Evolutionary conservation across 2,888 invertebrate species (phyloP).

Genomic region (Leptarthrus brevirostris): DNA sequence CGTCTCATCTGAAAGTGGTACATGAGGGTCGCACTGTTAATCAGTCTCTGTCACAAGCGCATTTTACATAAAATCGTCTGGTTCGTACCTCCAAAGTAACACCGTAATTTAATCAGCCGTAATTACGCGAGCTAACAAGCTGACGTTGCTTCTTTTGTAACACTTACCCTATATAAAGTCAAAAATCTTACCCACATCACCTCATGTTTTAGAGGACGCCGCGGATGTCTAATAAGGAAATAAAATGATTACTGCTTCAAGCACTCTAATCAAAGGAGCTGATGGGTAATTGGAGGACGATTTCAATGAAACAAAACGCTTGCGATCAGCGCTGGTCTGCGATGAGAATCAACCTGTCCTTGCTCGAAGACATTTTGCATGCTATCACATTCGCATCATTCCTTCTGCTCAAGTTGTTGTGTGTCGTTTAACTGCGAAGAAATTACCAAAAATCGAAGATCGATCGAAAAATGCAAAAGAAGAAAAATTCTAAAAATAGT

Average conservation of each 20-base stretch:
- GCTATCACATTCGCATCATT: slow-evolving; percentile 6
- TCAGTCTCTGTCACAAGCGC: slow-evolving; percentile 38
- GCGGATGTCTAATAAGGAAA: slow-evolving; percentile 35
- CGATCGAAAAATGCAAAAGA: slow-evolving; percentile 29
- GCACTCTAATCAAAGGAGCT: slow-evolving; percentile 36
- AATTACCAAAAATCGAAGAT: slow-evolving; percentile 31
- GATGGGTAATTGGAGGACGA: slow-evolving; percentile 41
- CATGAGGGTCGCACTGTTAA: slow-evolving; percentile 5
- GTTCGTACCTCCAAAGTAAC: slow-evolving; percentile 18
- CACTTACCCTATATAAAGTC: slow-evolving; percentile 17
- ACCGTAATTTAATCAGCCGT: slow-evolving; percentile 40
- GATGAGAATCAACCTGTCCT: background rate
- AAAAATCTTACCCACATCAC: slow-evolving; percentile 28
- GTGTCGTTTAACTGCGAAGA: background rate
- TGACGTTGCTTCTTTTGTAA: background rate
- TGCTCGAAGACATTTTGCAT: slow-evolving; percentile 17
- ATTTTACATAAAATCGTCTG: background rate
- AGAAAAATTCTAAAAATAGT: slow-evolving; percentile 40
- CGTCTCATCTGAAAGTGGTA: background rate
- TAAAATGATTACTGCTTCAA: slow-evolving; percentile 31
- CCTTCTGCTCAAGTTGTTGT: background rate
- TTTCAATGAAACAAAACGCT: slow-evolving; percentile 28
- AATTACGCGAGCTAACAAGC: slow-evolving; percentile 33
- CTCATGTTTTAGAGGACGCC: background rate
- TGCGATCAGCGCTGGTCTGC: background rate